Conservation (phyloP, 2,797 vertebrate species). For the Anguilla pacifica region DNA sequence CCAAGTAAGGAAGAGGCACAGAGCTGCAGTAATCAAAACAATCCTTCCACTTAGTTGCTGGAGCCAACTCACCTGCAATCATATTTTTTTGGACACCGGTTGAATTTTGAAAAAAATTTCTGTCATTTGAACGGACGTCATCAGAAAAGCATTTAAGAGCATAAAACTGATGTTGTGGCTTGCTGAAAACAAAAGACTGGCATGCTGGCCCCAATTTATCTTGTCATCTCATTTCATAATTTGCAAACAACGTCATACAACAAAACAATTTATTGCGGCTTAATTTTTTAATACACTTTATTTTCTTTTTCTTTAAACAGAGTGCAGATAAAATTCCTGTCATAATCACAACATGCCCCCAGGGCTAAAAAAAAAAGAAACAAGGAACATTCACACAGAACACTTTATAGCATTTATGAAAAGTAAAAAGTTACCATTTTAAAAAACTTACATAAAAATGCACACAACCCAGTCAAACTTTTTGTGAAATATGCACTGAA, state of each 20-base stretch:
- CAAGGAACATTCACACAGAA: slow-evolving; percentile 3
- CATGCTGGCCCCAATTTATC: not conserved
- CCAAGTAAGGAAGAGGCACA: too few species aligned
- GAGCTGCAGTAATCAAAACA: too few species aligned
- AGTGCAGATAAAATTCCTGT: slow-evolving; percentile 14
- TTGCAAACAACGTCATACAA: not conserved
- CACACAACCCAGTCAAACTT: not conserved
- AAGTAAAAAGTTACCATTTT: slow-evolving; percentile 18
- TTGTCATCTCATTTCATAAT: not conserved
- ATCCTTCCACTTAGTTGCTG: too few species aligned
- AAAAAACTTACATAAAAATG: slow-evolving; percentile 9
- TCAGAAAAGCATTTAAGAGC: too few species aligned
- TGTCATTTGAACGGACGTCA: too few species aligned
- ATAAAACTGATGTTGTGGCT: too few species aligned
- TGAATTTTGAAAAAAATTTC: too few species aligned
- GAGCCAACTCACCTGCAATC: too few species aligned
- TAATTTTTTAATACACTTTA: slow-evolving; percentile 6
- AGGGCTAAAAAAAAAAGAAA: not conserved
- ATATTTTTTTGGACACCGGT: too few species aligned
- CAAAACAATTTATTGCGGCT: not conserved
- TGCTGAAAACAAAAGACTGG: not conserved
- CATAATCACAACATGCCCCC: not conserved
- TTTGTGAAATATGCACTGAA: slow-evolving; percentile 9
- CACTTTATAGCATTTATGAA: slow-evolving; percentile 15
- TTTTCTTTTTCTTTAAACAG: not conserved